Conservation (phyloP, 2,888 invertebrate genomes). For the Heliconius charithonia region DNA sequence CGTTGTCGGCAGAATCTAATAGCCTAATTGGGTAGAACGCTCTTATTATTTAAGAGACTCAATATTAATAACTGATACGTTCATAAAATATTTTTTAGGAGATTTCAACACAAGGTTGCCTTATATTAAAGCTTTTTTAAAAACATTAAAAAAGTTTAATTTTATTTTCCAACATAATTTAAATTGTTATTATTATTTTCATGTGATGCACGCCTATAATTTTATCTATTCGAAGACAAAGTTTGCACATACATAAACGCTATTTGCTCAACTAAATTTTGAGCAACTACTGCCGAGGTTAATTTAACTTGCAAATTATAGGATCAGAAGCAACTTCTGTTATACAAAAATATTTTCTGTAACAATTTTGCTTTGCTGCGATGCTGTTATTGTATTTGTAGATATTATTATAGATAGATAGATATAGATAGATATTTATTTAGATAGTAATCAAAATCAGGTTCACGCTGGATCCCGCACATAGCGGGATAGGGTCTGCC, state of each 20-base stretch:
- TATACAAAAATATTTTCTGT: constrained; percentile 7
- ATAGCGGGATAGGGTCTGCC: too few relatives aligned
- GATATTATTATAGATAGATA: too few relatives aligned
- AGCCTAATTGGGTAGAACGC: not conserved
- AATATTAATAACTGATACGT: not conserved
- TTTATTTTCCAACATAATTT: not conserved
- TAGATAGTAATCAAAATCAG: too few relatives aligned
- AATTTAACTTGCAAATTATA: constrained; percentile 18
- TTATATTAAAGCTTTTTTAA: too few relatives aligned
- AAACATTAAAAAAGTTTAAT: too few relatives aligned
- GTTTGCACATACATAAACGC: not conserved
- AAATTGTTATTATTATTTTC: not conserved
- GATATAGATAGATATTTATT: too few relatives aligned
- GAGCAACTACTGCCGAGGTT: not conserved
- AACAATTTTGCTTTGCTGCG: not conserved
- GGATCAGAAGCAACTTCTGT: not conserved
- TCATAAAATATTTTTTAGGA: too few relatives aligned
- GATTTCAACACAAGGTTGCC: too few relatives aligned
- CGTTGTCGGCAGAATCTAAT: not conserved
- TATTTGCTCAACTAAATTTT: not conserved
- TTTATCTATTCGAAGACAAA: not conserved
- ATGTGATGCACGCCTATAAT: not conserved
- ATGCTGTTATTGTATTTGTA: not conserved
- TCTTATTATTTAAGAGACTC: not conserved
- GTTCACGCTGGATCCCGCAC: too few relatives aligned